Conservation (phyloP, 1,140 invertebrate species). For the Scaptodrosophila lebanonensis region DNA sequence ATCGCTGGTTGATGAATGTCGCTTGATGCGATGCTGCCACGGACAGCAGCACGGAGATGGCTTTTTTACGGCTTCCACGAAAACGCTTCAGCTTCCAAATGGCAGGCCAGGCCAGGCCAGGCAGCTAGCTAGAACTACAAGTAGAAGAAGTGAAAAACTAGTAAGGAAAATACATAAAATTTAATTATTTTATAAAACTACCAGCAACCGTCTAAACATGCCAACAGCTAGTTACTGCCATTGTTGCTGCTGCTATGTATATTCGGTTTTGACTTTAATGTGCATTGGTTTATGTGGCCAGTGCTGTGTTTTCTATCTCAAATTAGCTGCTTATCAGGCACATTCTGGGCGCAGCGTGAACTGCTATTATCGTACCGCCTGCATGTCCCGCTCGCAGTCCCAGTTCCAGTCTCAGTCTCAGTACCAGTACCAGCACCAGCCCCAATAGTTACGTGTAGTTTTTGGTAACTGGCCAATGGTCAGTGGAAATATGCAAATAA, state of each 20-base stretch:
- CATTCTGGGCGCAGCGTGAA: slow-evolving; percentile 65
- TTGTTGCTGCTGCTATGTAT: too few species aligned
- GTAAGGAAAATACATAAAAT: slow-evolving; percentile 74
- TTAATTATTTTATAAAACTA: slow-evolving; percentile 75
- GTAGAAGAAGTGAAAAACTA: slow-evolving; percentile 48
- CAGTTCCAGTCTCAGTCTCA: too few species aligned
- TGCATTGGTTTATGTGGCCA: slow-evolving; percentile 50
- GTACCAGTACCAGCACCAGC: too few species aligned
- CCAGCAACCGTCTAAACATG: slow-evolving; percentile 12
- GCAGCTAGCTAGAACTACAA: slow-evolving; percentile 24
- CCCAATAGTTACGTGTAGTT: too few species aligned
- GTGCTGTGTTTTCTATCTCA: slow-evolving; percentile 47
- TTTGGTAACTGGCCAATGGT: too few species aligned
- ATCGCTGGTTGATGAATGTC: slow-evolving; percentile 31
- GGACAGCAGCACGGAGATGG: slow-evolving; percentile 25
- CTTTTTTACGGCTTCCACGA: slow-evolving; percentile 71
- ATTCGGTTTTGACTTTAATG: slow-evolving; percentile 49
- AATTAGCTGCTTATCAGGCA: slow-evolving; percentile 68
- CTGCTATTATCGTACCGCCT: slow-evolving; percentile 50
- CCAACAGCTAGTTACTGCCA: slow-evolving; percentile 15
- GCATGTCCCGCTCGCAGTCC: slow-evolving; percentile 25
- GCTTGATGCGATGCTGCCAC: slow-evolving; percentile 15
- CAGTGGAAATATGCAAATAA: slow-evolving; percentile 48
- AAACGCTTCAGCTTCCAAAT: slow-evolving; percentile 28
- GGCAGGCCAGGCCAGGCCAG: slow-evolving; percentile 31